Evolutionary conservation across 2,797 vertebrate genomes (phyloP).

Genomic region (Benthosema pterotum): DNA sequence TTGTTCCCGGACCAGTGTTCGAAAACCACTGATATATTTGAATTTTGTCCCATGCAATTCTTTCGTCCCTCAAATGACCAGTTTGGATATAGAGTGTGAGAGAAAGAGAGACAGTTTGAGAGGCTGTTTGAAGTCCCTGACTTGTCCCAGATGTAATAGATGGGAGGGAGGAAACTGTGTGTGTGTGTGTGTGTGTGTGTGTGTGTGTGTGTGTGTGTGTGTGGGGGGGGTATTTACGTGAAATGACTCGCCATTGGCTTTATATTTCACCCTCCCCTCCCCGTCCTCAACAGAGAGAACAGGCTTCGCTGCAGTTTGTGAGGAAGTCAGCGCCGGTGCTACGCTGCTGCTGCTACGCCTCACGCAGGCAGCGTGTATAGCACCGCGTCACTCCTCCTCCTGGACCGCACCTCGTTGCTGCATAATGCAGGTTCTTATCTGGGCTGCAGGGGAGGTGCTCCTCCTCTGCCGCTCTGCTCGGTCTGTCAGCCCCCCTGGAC

Average conservation of each 20-base stretch:
- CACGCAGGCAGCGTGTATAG: too few relatives aligned
- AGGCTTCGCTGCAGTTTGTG: constrained; percentile 31
- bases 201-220: too few relatives aligned
- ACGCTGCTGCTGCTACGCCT: too few relatives aligned
- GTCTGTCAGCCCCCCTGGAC: constrained; percentile 46
- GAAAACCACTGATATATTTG: too few relatives aligned
- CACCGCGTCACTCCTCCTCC: not conserved
- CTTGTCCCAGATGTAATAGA: constrained; percentile 50
- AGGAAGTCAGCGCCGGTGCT: constrained; percentile 33
- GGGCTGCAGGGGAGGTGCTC: not conserved
- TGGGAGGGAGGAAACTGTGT: constrained; percentile 41
- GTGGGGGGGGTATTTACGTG: constrained; percentile 56
- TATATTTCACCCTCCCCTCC: constrained; percentile 35
- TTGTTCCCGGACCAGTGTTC: too few relatives aligned
- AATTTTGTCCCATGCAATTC: too few relatives aligned
- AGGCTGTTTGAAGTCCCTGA: constrained; percentile 13
- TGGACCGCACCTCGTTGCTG: not conserved
- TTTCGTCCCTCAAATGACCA: too few relatives aligned
- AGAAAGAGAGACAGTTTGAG: not conserved
- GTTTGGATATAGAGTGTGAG: constrained; percentile 1
- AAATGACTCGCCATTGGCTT: constrained; percentile 49
- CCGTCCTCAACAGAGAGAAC: constrained; percentile 34
- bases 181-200: constrained; percentile 33
- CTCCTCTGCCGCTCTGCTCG: too few relatives aligned
- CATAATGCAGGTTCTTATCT: constrained; percentile 43